Base-by-base conservation (phyloP, 2,797 vertebrate genomes). In the Urophycis tenuis region DNA sequence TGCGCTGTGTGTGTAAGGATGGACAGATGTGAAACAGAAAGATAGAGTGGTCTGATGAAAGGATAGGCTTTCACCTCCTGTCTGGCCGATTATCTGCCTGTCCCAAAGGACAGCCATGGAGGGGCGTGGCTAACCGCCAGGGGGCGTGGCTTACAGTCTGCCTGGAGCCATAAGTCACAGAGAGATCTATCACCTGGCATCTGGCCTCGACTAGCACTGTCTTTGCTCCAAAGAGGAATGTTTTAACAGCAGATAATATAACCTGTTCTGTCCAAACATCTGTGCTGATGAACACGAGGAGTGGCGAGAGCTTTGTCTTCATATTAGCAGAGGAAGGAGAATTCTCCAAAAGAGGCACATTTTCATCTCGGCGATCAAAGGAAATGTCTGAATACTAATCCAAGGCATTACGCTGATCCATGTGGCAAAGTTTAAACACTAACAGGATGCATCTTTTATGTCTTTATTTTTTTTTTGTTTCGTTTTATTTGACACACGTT, bases 31-130 rank as follows among this genome's bases (percentile, higher is more conserved):
- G 64, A 79, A 67, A 76, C 76, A 72, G 80, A 79, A 72, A 83
- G 84, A 85, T 77, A 80, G 83, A 88, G 82, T 82, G 86, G 81
- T 91, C 84, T 83, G 79, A 86, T 86, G 86, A 80, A 79, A 83
- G 85, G 85, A 91, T 93, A 85, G 22, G 41, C 74, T 93, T 92
- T 91, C 90, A 87, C 82, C 81, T 88, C 83, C 82, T 90, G 87
- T 87, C 85, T 84, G 83, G 81, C 83, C 88, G 84, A 81, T 88
- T 72, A 76, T 83, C 71, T 78, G 75, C 14, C 74, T 80, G 81
- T 82, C 83, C 81, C 45, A 31, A 77, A 76, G 86, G 83, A 78
- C 22, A 15, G 80, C 73, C 83, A 74, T 19, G 60, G 34, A 77
- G 81, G 83, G 87, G 79, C 3, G n/a, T 14, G 83, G 78, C 76